Conservation (phyloP, 2,797 vertebrate species). For the Lophius americanus region DNA sequence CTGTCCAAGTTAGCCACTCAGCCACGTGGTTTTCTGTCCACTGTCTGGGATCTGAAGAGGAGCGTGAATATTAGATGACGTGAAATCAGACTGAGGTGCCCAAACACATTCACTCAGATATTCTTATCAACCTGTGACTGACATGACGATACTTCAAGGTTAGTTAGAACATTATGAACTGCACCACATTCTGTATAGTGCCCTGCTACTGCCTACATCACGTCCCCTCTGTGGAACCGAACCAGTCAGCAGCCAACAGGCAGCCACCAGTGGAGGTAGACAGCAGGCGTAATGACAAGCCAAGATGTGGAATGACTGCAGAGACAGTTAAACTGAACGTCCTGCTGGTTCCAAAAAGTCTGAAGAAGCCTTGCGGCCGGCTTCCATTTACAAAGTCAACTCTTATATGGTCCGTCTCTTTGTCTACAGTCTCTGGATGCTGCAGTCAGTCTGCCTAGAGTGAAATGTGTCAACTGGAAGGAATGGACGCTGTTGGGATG, state of each 20-base stretch:
- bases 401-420: constrained; percentile 49
- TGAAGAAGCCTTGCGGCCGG: constrained; percentile 45
- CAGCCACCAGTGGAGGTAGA: constrained; percentile 19
- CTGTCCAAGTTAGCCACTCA: constrained; percentile 97
- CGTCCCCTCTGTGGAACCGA: no score
- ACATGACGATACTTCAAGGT: no score
- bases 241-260: constrained; percentile 11
- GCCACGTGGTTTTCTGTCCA: constrained; percentile 95
- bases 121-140: no score
- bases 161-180: background rate
- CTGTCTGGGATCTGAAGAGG: constrained; percentile 89
- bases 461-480: constrained; percentile 29
- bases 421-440: constrained; percentile 23
- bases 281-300: constrained; percentile 18
- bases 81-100: no score
- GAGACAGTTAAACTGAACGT: constrained; percentile 23
- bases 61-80: constrained; percentile 8
- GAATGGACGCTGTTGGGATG: constrained; percentile 22
- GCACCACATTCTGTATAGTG: background rate
- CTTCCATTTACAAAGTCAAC: constrained; percentile 52
- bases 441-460: constrained; percentile 33
- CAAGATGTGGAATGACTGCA: constrained; percentile 31
- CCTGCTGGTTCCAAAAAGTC: constrained; percentile 46
- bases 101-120: no score
- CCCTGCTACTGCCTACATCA: background rate